phyloP scores from a whole-genome alignment of 1,140 invertebrate species.

The Pinna nobilis region DNA sequence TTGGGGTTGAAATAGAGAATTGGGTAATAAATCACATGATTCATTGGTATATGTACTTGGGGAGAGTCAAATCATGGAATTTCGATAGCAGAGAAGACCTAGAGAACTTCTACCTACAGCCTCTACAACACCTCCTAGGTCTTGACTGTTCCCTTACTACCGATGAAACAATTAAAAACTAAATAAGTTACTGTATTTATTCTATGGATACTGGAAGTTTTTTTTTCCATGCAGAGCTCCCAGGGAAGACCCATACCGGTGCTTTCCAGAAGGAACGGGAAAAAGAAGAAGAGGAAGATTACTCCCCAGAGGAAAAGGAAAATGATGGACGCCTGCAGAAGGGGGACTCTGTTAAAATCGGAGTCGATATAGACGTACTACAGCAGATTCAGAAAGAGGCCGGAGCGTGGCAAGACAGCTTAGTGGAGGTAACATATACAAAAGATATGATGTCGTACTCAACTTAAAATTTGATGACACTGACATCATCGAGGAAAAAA shows the following conservation, averaged over 20 bases:
- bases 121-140: no score
- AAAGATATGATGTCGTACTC: no score
- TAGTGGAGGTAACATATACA: constrained; percentile 27
- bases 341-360: constrained; percentile 29
- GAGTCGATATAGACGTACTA: constrained; percentile 27
- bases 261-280: background rate
- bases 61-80: no score
- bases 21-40: no score
- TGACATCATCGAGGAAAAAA: no score
- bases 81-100: no score
- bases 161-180: background rate
- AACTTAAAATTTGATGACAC: no score
- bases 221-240: constrained; percentile 1
- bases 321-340: constrained; percentile 21
- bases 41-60: no score
- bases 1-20: no score
- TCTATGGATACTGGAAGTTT: background rate
- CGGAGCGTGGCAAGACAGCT: constrained; percentile 18
- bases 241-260: background rate
- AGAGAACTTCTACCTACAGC: no score
- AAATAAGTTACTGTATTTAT: no score
- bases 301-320: constrained; percentile 1
- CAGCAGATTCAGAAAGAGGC: constrained; percentile 23
- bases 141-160: no score
- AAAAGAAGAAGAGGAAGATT: background rate